phyloP scores from a whole-genome alignment of 1,140 invertebrate genomes.

The Megalopta genalis region DNA sequence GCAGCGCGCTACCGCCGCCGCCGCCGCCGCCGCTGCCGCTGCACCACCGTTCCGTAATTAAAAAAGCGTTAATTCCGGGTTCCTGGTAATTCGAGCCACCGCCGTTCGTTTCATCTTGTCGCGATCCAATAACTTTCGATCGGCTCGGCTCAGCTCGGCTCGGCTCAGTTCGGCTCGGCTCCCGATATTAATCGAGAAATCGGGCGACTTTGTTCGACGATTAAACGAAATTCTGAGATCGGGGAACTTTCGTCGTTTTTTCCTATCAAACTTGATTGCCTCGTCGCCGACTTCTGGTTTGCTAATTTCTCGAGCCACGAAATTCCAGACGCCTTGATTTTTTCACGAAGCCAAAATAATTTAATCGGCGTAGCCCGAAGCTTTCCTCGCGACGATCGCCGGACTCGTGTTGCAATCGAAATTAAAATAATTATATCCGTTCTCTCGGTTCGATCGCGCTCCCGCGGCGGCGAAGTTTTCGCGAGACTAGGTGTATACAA shows the following conservation, averaged over 20 bases:
- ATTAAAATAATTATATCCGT: no score
- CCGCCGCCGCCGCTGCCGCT: not conserved
- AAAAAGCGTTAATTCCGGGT: constrained; percentile 53
- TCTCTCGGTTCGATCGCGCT: no score
- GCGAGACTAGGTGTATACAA: no score
- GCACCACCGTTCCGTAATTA: constrained; percentile 57
- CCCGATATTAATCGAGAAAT: not conserved
- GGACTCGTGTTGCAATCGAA: no score
- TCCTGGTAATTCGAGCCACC: no score
- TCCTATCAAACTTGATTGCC: not conserved
- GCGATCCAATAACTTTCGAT: not conserved
- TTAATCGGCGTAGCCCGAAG: not conserved
- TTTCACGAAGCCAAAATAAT: no score
- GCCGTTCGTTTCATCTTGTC: not conserved
- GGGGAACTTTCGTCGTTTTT: not conserved
- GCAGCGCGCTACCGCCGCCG: not conserved
- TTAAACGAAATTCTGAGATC: not conserved
- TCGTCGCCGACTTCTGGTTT: not conserved
- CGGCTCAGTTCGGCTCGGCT: not conserved
- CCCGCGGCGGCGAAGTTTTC: no score
- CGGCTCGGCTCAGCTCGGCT: not conserved
- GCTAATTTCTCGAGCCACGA: not conserved
- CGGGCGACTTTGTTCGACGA: not conserved
- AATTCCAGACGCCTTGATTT: not conserved
- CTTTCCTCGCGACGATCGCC: not conserved